Conservation (phyloP, 2,113 vertebrate species). For the Periophthalmodon schlosseri region DNA sequence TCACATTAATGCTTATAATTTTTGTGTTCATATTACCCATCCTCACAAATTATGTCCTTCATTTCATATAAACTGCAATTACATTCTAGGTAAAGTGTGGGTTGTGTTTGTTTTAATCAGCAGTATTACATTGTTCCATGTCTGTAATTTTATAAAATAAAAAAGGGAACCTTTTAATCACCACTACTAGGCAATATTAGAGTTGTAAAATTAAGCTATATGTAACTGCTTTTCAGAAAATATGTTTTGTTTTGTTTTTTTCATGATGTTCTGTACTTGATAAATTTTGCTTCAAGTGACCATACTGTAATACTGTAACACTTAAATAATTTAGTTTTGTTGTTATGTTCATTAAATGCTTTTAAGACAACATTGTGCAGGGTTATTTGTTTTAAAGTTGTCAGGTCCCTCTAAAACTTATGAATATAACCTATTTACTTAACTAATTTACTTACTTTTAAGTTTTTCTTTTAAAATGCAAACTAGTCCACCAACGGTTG, state of each 20-base stretch:
- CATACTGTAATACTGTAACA: no score
- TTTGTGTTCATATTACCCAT: background rate
- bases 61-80: background rate
- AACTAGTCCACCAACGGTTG: background rate
- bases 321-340: background rate
- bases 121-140: background rate
- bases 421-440: no score
- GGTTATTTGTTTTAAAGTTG: background rate
- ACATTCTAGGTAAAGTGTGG: background rate
- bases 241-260: no score
- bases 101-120: background rate
- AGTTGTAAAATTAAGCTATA: background rate
- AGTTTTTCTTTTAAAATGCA: no score
- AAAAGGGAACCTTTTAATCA: no score
- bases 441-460: no score
- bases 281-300: no score
- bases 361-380: background rate
- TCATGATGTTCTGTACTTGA: no score
- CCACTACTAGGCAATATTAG: background rate
- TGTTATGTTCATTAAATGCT: background rate
- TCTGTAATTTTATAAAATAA: background rate
- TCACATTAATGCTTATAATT: background rate
- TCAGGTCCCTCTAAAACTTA: no score
- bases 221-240: background rate
- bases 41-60: background rate